Conservation (phyloP, 1,140 invertebrate species). For the Cydia splendana region DNA sequence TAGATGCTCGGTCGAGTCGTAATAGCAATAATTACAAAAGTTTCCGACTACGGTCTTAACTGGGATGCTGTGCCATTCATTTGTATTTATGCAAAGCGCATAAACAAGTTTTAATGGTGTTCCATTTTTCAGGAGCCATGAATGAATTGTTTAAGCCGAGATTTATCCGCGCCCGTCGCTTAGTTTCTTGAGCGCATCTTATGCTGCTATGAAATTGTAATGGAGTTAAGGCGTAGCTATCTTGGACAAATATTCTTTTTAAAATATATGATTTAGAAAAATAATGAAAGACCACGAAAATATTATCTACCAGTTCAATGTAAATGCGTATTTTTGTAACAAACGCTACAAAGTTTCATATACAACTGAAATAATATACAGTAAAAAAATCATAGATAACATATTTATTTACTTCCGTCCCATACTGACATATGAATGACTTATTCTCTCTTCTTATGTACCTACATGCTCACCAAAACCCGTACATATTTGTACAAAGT, state of each 20-base stretch:
- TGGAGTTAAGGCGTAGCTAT: constrained; percentile 4
- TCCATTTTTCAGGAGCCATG: constrained; percentile 38
- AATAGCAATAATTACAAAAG: constrained; percentile 77
- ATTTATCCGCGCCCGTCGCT: constrained; percentile 20
- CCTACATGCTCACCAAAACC: background rate
- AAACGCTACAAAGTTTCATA: too few relatives aligned
- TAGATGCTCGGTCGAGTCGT: constrained; percentile 66
- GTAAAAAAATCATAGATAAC: too few relatives aligned
- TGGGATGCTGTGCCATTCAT: constrained; percentile 58
- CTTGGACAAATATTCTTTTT: constrained; percentile 36
- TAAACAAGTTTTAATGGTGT: constrained; percentile 52
- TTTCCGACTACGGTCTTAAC: constrained; percentile 63
- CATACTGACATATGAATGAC: background rate
- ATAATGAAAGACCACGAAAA: too few relatives aligned
- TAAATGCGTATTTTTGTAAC: too few relatives aligned
- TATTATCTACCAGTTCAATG: too few relatives aligned
- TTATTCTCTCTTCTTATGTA: background rate
- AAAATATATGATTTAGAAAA: background rate
- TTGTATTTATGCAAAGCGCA: constrained; percentile 60
- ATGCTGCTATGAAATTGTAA: constrained; percentile 21
- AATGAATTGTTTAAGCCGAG: constrained; percentile 29
- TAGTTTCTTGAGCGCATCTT: constrained; percentile 23
- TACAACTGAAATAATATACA: background rate
- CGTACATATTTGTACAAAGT: constrained; percentile 37
- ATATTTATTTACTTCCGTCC: too few relatives aligned